Conservation (phyloP, 2,888 invertebrate species). For the Falcaria lacertinaria region DNA sequence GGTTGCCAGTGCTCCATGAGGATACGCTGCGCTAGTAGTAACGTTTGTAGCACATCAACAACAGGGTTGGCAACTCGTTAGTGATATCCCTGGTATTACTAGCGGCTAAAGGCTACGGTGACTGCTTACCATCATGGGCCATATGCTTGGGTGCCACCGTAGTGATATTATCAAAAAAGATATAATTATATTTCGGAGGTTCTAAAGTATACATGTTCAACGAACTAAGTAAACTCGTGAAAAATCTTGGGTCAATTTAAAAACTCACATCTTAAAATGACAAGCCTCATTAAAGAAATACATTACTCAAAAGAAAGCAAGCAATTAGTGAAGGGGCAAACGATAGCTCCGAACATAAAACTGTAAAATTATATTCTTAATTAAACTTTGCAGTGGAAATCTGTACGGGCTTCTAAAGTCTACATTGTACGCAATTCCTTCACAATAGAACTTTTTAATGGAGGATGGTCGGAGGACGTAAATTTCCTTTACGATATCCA, state of each 20-base stretch:
- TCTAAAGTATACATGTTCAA: no score
- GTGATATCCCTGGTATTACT: no score
- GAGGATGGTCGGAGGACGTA: conserved; percentile 8
- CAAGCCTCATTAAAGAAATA: not conserved
- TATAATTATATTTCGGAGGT: no score
- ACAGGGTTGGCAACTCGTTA: no score
- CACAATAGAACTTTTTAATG: conserved; percentile 25
- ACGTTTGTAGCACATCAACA: no score
- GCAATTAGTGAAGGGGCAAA: conserved; percentile 1
- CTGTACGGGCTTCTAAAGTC: not conserved
- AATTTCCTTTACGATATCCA: conserved; percentile 11
- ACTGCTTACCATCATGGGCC: no score
- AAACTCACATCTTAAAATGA: conserved; percentile 1
- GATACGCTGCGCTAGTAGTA: no score
- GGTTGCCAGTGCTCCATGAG: no score
- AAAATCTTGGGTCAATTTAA: conserved; percentile 21
- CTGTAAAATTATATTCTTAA: conserved; percentile 9
- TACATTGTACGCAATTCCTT: not conserved
- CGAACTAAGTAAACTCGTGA: conserved; percentile 1
- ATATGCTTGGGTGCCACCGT: no score
- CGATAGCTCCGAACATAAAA: not conserved
- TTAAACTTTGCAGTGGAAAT: conserved; percentile 9
- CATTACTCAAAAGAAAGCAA: not conserved
- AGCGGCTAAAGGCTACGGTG: no score
- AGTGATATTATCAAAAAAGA: no score